Base-by-base conservation (phyloP, 2,797 vertebrate genomes). In the Cyprinella venusta region DNA sequence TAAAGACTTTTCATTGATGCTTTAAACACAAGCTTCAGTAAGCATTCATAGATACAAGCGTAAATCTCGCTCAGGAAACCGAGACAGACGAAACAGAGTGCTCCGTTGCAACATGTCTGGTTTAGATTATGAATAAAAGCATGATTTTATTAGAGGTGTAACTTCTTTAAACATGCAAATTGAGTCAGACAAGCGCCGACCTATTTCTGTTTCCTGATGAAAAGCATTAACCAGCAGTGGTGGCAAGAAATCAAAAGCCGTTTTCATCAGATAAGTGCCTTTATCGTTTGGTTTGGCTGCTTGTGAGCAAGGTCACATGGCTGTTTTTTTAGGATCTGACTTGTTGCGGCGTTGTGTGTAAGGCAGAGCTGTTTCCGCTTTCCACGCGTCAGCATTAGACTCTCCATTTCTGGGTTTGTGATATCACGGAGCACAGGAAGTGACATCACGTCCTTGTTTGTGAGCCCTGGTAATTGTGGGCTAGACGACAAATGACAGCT, bases 371-470 rank as follows among this genome's bases (percentile, higher is more conserved):
- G 75, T 91, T 95, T 95, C 95, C 93, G 93, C 92, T 95, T 95
- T 95, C 94, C 94, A 93, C 88, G 85, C 90, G 90, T 92, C 91
- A 88, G 87, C 83, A 82, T 42, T 65, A 50, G 88, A 65, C 85
- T 81, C 86, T 91, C 89, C 91, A 88, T 90, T 92, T 93, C 90
- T 87, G 84, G 89, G 82, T 87, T 81, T 88, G 84, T 93, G 92
- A 94, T 92, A 92, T 94, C 93, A 94, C 87, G 93, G 94, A 94
- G 93, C 92, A 92, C 87, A 85, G 94, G 94, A 95, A 91, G 92
- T 93, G 91, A 93, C 89, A 91, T 95, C 94, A 96, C 92, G 93
- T 96, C 94, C 94, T 93, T 92, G 93, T 94, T 94, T 91, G 84
- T 91, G 91, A 86, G 70, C 65, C 6, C 89, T 88, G 88, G 89